These are phyloP conservation scores for Epinephelus cyanopodus DNA, from an alignment of 2,113 vertebrate species.

Conservation along the genomic window DNA sequence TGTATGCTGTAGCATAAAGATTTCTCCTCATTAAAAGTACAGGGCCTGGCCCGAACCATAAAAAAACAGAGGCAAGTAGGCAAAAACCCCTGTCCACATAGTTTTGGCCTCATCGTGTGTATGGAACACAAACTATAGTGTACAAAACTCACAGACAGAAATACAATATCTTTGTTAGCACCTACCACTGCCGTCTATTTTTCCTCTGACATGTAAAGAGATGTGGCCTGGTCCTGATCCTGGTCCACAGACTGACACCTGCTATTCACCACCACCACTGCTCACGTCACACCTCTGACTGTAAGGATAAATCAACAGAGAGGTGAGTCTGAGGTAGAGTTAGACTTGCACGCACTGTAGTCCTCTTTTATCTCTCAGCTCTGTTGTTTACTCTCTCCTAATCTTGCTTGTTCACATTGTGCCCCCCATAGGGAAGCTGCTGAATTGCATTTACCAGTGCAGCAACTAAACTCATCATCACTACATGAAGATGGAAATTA, in stretches of 20 bases:
- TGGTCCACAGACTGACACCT: conserved; percentile 55
- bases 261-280: conserved; percentile 45
- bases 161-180: background rate
- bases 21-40: background rate
- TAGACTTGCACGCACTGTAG: background rate
- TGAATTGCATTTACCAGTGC: conserved; percentile 44
- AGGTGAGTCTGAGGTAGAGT: conserved; percentile 28
- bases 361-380: conserved; percentile 28
- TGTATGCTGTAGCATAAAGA: background rate
- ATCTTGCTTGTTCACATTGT: conserved; percentile 64
- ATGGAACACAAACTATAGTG: background rate
- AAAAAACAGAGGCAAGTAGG: background rate
- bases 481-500: background rate
- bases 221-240: conserved; percentile 24
- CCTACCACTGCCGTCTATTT: background rate
- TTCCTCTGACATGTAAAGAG: conserved; percentile 8
- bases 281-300: conserved; percentile 2
- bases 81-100: background rate
- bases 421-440: conserved; percentile 65
- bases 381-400: background rate
- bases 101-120: too few relatives aligned
- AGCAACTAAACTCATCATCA: background rate
- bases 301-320: conserved; percentile 28
- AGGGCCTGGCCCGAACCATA: background rate
- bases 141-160: background rate